Evolutionary conservation across 2,888 invertebrate species (phyloP).

Genomic region (Ypsolopha sequella): DNA sequence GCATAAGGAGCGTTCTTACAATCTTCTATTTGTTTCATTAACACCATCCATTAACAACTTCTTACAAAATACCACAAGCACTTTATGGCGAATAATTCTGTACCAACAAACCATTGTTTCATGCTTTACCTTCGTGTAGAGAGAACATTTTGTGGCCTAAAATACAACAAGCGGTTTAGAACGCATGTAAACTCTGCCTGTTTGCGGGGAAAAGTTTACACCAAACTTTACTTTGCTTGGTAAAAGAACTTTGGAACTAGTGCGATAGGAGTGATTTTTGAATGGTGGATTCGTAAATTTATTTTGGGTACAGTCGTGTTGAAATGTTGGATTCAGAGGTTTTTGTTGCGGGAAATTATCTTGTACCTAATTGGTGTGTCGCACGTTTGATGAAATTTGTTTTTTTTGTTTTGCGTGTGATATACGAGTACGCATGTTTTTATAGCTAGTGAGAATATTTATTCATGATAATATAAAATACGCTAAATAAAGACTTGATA

Average conservation of each 20-base stretch:
- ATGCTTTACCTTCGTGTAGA: not conserved
- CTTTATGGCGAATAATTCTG: not conserved
- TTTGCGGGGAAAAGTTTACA: slow-evolving; percentile 1
- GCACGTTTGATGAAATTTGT: not conserved
- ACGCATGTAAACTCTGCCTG: not conserved
- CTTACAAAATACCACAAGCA: not conserved
- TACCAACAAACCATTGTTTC: not conserved
- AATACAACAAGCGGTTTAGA: not conserved
- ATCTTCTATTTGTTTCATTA: no score
- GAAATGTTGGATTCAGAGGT: not conserved
- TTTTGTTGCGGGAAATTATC: not conserved
- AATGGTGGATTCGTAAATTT: not conserved
- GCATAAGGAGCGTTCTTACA: no score
- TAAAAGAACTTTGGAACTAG: not conserved
- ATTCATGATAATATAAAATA: no score
- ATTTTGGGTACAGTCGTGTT: not conserved
- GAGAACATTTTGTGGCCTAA: not conserved
- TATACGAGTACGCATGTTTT: not conserved
- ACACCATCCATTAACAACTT: no score
- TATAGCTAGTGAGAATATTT: not conserved
- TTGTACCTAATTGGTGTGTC: not conserved
- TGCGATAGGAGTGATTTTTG: not conserved
- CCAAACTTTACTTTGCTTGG: not conserved
- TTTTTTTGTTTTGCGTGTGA: not conserved
- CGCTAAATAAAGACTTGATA: no score